These are phyloP conservation scores for Mythimna vitellina DNA, from an alignment of 2,888 invertebrate species.

Conservation along the genomic window DNA sequence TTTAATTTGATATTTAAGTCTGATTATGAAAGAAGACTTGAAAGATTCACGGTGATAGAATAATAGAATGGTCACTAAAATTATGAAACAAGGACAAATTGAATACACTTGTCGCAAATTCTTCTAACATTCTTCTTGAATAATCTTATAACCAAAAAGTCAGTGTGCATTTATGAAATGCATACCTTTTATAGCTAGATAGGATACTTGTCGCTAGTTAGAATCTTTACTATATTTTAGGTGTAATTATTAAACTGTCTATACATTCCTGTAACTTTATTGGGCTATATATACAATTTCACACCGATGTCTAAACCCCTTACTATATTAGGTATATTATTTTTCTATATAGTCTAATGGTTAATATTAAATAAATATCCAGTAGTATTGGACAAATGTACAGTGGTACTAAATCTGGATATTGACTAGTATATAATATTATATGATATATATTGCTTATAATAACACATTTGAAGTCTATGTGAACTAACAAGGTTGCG, in stretches of 20 bases:
- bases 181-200: conserved; percentile 76
- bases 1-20: conserved; percentile 80
- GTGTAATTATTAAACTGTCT: conserved; percentile 70
- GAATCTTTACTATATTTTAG: conserved; percentile 69
- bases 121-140: conserved; percentile 62
- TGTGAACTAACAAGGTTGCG: conserved; percentile 66
- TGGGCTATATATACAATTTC: conserved; percentile 69
- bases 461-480: conserved; percentile 61
- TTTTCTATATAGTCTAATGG: conserved; percentile 59
- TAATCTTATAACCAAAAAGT: conserved; percentile 78
- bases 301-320: conserved; percentile 68
- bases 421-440: conserved; percentile 50
- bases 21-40: conserved; percentile 67
- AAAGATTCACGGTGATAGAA: conserved; percentile 64
- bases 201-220: conserved; percentile 79
- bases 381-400: conserved; percentile 53
- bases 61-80: conserved; percentile 59
- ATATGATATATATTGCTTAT: conserved; percentile 63
- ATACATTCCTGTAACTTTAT: conserved; percentile 79
- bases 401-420: conserved; percentile 62
- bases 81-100: conserved; percentile 45
- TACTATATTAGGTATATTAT: conserved; percentile 60
- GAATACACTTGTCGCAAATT: conserved; percentile 56
- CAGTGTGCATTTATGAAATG: conserved; percentile 84
- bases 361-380: conserved; percentile 56